Evolutionary conservation across 2,888 invertebrate species (phyloP).

Genomic region (Rutpela maculata): DNA sequence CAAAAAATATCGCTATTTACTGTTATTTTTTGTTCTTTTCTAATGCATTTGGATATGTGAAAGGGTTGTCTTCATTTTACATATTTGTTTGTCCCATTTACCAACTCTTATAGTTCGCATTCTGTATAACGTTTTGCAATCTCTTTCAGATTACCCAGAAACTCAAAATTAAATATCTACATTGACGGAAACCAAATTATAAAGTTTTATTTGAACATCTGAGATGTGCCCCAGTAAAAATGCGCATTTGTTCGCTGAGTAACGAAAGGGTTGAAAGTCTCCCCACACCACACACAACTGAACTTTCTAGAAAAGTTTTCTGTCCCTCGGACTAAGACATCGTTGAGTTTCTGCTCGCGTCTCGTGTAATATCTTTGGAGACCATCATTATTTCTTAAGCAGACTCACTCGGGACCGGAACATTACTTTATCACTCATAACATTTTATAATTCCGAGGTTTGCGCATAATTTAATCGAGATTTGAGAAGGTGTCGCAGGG

Average conservation of each 20-base stretch:
- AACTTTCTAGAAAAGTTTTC: constrained; percentile 13
- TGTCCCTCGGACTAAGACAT: neutral
- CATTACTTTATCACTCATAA: constrained; percentile 15
- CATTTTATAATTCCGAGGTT: constrained; percentile 21
- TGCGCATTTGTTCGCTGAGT: too few relatives aligned
- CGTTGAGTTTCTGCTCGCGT: constrained; percentile 14
- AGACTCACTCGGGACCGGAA: constrained; percentile 1
- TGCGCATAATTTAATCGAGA: constrained; percentile 14
- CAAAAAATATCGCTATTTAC: too few relatives aligned
- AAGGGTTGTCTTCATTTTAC: too few relatives aligned
- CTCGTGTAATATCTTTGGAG: constrained; percentile 22
- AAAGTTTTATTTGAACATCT: neutral
- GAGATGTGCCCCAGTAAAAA: neutral
- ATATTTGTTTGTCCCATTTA: too few relatives aligned
- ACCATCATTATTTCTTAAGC: constrained; percentile 27
- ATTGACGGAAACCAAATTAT: neutral
- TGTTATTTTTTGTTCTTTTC: too few relatives aligned
- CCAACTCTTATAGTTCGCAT: too few relatives aligned
- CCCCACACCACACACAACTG: neutral
- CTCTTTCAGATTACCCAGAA: neutral
- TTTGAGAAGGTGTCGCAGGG: neutral
- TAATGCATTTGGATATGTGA: too few relatives aligned
- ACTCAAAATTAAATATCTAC: neutral
- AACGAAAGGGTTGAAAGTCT: neutral
- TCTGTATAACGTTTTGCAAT: too few relatives aligned